Percentiles rank a stretch among this genome's conserved stretches.
These are phyloP conservation scores for Trichogramma evanescens DNA, from an alignment of 2,888 invertebrate genomes.

Conservation along the genomic window DNA sequence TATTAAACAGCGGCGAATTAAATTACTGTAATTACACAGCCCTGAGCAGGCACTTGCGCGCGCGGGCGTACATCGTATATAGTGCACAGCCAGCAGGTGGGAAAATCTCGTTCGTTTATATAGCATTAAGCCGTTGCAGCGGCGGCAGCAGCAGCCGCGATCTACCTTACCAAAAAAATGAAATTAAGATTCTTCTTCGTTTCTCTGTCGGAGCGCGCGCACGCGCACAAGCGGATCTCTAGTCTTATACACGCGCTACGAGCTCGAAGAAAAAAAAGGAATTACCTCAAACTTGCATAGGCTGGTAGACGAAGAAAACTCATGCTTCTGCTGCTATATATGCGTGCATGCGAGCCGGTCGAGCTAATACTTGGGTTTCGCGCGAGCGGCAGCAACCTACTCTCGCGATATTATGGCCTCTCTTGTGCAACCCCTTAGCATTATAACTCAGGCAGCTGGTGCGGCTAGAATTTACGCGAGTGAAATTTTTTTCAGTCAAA, in stretches of 20 bases:
- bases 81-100: conserved; percentile 22
- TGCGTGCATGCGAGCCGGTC: conserved; percentile 9
- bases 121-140: not conserved
- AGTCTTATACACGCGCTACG: not conserved
- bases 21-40: conserved; percentile 36
- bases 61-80: too few relatives aligned
- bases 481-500: too few relatives aligned
- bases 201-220: not conserved
- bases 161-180: conserved; percentile 21
- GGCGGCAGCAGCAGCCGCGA: conserved; percentile 22
- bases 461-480: too few relatives aligned
- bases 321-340: too few relatives aligned
- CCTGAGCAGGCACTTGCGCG: conserved; percentile 26
- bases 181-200: conserved; percentile 34
- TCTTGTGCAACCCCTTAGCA: conserved; percentile 3
- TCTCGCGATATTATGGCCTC: conserved; percentile 28
- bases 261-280: too few relatives aligned
- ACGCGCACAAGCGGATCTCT: not conserved
- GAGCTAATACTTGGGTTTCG: conserved; percentile 17
- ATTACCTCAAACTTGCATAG: too few relatives aligned
- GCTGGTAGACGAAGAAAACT: too few relatives aligned
- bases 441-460: too few relatives aligned
- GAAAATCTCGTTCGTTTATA: conserved; percentile 29
- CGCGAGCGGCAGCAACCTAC: not conserved
- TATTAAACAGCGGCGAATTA: conserved; percentile 32